phyloP scores from a whole-genome alignment of 2,113 vertebrate species.

The Pseudonaja textilis region DNA sequence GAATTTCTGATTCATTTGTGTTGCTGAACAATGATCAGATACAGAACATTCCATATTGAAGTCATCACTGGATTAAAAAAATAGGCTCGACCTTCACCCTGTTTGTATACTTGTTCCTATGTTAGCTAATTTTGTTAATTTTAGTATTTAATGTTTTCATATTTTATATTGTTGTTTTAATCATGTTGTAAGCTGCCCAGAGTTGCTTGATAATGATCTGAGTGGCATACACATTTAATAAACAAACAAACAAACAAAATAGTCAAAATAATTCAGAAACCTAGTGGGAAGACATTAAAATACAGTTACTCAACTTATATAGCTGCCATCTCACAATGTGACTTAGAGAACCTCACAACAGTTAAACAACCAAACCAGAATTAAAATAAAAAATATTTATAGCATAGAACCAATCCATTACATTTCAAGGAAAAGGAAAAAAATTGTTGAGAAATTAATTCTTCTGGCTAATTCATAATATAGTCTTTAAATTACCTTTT shows the following conservation, averaged over 20 bases:
- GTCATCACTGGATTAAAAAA: not conserved
- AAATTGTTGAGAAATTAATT: not conserved
- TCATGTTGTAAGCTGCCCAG: not conserved
- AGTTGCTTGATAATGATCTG: too few relatives aligned
- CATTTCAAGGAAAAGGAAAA: not conserved
- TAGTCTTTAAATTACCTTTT: not conserved
- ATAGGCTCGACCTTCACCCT: not conserved
- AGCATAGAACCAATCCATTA: not conserved
- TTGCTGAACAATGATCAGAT: not conserved
- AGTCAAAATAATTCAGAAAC: not conserved
- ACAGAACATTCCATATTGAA: not conserved
- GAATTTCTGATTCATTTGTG: not conserved
- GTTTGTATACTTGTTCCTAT: not conserved
- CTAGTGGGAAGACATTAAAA: not conserved
- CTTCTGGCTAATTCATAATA: not conserved
- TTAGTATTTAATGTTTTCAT: not conserved
- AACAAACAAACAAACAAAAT: not conserved
- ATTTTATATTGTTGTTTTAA: not conserved
- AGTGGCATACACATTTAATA: too few relatives aligned
- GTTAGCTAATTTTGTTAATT: not conserved
- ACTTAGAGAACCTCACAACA: not conserved
- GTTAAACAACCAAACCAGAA: not conserved
- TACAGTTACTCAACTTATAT: not conserved
- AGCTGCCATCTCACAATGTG: not conserved
- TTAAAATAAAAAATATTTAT: not conserved